phyloP scores from a whole-genome alignment of 2,797 vertebrate genomes.

The Siniperca undulata region DNA sequence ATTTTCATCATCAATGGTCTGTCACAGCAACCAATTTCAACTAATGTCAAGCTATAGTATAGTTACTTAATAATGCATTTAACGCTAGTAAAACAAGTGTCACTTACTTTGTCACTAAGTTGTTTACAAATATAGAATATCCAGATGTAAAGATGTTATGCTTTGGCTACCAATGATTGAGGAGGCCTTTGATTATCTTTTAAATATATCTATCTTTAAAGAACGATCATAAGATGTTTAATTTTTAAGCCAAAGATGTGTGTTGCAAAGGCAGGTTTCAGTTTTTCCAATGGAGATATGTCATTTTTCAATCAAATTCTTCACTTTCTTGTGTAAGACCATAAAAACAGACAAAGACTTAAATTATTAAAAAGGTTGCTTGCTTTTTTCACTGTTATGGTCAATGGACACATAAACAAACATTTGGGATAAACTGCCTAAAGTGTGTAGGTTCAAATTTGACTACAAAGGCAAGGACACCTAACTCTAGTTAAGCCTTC shows the following conservation, averaged over 20 bases:
- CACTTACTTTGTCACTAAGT: neutral
- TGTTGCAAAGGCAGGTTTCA: neutral
- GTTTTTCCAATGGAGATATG: neutral
- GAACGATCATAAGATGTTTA: neutral
- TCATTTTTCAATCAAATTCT: neutral
- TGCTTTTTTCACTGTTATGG: neutral
- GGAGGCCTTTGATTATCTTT: neutral
- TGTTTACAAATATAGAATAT: neutral
- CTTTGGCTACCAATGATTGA: neutral
- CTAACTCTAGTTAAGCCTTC: neutral
- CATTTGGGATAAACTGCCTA: neutral
- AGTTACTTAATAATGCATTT: neutral
- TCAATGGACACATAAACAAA: neutral
- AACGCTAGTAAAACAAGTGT: neutral
- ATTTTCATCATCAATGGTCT: conserved; percentile 4
- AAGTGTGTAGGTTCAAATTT: neutral
- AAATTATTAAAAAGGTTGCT: neutral
- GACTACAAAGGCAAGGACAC: neutral
- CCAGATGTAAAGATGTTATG: neutral
- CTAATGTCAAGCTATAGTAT: too few species aligned
- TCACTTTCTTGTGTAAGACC: neutral
- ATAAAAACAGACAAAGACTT: neutral
- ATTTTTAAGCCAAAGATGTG: neutral
- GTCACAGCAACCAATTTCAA: neutral
- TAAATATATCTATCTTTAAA: neutral